These are phyloP conservation scores for Podiceps cristatus DNA, from an alignment of 2,113 vertebrate genomes.

Conservation along the genomic window DNA sequence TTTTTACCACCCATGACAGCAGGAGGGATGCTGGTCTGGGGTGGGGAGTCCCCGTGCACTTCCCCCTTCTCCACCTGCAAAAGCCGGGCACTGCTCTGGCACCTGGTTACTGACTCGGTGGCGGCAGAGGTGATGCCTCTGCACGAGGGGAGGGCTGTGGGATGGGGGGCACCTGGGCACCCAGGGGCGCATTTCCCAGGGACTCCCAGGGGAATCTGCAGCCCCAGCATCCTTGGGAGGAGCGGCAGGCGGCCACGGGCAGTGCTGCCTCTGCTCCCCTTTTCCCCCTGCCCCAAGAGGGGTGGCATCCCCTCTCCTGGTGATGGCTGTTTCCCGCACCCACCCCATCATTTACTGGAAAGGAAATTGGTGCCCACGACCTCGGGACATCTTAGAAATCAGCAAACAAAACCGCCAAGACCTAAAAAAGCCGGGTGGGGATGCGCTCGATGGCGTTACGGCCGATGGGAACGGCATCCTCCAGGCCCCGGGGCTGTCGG, in stretches of 20 bases:
- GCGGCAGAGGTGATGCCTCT: background rate
- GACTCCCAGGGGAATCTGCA: background rate
- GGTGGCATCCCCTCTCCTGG: background rate
- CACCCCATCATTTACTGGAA: background rate
- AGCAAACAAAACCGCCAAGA: background rate
- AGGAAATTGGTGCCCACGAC: background rate
- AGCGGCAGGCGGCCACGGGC: background rate
- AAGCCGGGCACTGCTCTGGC: accelerated
- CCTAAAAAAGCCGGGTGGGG: accelerated
- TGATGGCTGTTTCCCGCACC: background rate
- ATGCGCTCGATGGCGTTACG: accelerated
- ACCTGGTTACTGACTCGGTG: accelerated
- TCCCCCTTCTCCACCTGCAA: background rate
- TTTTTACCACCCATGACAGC: background rate
- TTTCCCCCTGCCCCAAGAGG: background rate
- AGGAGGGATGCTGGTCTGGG: background rate
- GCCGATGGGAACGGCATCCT: background rate
- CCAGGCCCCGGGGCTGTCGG: background rate
- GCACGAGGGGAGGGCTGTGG: background rate
- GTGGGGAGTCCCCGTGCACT: background rate
- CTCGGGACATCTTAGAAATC: background rate
- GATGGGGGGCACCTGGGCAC: background rate
- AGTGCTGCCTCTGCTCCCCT: background rate
- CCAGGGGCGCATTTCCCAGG: accelerated
- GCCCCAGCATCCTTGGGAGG: background rate